These are phyloP conservation scores for Ophthalmolycus amberensis DNA, from an alignment of 2,113 vertebrate species.

Conservation along the genomic window DNA sequence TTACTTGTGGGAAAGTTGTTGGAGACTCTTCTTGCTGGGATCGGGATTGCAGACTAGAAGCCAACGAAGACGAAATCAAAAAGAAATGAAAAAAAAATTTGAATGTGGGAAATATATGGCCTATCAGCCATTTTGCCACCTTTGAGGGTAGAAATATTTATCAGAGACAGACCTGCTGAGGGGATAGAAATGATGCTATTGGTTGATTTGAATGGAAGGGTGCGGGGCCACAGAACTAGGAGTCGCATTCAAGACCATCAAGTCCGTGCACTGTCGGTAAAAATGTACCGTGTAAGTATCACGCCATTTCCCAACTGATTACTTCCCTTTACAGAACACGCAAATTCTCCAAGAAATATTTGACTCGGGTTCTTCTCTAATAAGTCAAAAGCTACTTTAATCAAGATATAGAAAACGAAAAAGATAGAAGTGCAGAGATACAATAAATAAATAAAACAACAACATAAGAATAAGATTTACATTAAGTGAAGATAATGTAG, in stretches of 20 bases:
- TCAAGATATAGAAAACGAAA: no score
- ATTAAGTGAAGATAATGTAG: background rate
- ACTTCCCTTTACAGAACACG: background rate
- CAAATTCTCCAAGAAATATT: no score
- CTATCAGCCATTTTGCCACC: background rate
- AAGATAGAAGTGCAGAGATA: background rate
- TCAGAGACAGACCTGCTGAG: background rate
- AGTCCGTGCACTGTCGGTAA: background rate
- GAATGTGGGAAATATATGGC: slow-evolving; percentile 15
- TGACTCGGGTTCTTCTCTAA: no score
- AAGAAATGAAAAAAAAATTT: background rate
- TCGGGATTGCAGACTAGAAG: slow-evolving; percentile 63
- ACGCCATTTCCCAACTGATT: background rate
- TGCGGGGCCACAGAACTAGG: no score
- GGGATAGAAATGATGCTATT: background rate
- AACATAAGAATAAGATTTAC: background rate
- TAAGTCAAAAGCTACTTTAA: background rate
- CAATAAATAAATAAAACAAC: background rate
- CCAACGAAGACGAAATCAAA: slow-evolving; percentile 17
- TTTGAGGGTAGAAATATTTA: background rate
- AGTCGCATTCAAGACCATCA: background rate
- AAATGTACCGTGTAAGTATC: background rate
- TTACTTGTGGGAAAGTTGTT: slow-evolving; percentile 80
- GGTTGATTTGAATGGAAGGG: background rate
- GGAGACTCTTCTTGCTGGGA: slow-evolving; percentile 67